Conservation (phyloP, 2,888 invertebrate species). For the Xestia rhomboidea region DNA sequence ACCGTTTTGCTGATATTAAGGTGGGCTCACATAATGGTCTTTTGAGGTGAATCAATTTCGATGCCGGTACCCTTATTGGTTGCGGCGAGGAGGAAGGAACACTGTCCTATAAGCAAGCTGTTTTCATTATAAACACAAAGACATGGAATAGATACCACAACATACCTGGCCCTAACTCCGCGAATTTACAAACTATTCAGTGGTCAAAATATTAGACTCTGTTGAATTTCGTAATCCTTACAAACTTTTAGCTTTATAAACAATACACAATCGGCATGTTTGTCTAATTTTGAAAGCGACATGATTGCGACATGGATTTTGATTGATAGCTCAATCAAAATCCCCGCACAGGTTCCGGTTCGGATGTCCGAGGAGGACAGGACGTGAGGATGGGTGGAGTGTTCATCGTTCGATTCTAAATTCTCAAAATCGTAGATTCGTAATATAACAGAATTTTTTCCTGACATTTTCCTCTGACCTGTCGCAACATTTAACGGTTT, state of each 20-base stretch:
- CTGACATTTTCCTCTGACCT: not conserved
- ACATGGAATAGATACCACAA: not conserved
- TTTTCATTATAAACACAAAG: not conserved
- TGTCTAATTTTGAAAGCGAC: not conserved
- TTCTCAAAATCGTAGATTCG: not conserved
- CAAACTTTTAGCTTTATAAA: no score
- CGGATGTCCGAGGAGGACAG: not conserved
- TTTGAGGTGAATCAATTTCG: constrained; percentile 37
- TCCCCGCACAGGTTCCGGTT: not conserved
- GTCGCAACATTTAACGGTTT: not conserved
- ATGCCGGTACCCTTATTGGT: constrained; percentile 21
- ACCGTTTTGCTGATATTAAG: constrained; percentile 45
- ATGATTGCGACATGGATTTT: no score
- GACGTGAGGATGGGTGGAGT: no score
- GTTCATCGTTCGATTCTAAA: not conserved
- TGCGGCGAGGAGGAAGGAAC: not conserved
- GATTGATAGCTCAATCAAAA: no score
- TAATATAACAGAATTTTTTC: not conserved
- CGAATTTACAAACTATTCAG: not conserved
- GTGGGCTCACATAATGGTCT: constrained; percentile 32
- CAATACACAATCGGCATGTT: not conserved
- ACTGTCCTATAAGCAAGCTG: not conserved
- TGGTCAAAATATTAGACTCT: no score
- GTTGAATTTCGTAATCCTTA: not conserved
- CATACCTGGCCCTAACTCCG: not conserved